Percentiles rank a stretch among this genome's conserved stretches.
phyloP scores from a whole-genome alignment of 2,113 vertebrate genomes.

The Mesocricetus auratus region DNA sequence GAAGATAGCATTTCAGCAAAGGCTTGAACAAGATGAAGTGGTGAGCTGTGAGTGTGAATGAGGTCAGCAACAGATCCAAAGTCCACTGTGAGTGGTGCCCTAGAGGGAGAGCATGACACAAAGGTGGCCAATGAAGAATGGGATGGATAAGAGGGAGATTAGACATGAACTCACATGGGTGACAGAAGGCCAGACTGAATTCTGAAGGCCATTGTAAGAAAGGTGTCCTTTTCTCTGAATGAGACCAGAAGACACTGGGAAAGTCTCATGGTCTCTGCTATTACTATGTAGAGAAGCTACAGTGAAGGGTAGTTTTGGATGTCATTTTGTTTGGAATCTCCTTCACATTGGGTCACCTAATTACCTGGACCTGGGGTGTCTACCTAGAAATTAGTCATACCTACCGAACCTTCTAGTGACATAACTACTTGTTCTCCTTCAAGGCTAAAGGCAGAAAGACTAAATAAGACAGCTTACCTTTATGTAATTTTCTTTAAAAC shows the following conservation, averaged over 20 bases:
- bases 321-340: no score
- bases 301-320: no score
- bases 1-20: conserved; percentile 16
- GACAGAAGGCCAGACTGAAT: neutral
- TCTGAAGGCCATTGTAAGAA: conserved; percentile 38
- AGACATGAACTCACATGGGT: neutral
- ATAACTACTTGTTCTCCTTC: neutral
- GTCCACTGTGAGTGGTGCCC: neutral
- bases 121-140: neutral
- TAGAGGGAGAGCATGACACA: neutral
- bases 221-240: neutral
- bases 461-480: neutral
- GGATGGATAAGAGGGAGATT: neutral
- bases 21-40: conserved; percentile 4
- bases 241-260: neutral
- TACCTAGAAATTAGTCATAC: no score
- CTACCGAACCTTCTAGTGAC: neutral
- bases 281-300: no score
- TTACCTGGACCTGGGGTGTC: no score
- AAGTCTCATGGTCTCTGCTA: conserved; percentile 38
- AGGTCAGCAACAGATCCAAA: neutral
- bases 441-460: no score
- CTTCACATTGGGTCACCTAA: no score
- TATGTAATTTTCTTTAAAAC: no score
- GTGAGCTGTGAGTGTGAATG: neutral